Conservation (phyloP, 2,888 invertebrate genomes). For the Nymphalis urticae region DNA sequence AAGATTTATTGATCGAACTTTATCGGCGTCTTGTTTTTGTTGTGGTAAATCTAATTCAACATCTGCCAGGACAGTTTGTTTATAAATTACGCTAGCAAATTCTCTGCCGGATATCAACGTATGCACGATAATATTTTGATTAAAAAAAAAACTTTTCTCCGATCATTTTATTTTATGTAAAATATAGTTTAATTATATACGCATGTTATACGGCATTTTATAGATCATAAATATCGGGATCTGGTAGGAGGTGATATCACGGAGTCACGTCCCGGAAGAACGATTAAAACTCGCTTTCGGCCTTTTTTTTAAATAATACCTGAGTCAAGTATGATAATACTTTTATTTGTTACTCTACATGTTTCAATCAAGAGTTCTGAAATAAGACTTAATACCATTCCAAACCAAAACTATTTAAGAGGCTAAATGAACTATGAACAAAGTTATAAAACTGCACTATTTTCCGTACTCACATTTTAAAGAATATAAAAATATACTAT, state of each 20-base stretch:
- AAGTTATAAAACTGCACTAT: background rate
- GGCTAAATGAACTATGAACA: background rate
- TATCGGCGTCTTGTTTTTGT: constrained; percentile 45
- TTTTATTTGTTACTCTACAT: background rate
- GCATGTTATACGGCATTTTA: constrained; percentile 60
- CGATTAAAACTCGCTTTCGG: constrained; percentile 43
- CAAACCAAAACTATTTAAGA: too few species aligned
- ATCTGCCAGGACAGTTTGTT: constrained; percentile 66
- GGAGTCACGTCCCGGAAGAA: constrained; percentile 47
- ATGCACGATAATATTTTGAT: constrained; percentile 39
- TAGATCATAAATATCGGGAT: constrained; percentile 72
- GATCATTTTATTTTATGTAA: constrained; percentile 55
- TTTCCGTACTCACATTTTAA: constrained; percentile 6
- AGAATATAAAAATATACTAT: constrained; percentile 45
- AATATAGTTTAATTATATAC: constrained; percentile 54
- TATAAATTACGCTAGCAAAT: constrained; percentile 61
- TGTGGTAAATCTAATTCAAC: constrained; percentile 56
- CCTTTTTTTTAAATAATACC: constrained; percentile 59
- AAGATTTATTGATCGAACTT: constrained; percentile 39
- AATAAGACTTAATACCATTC: too few species aligned
- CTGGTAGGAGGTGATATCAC: constrained; percentile 58
- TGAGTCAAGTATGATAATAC: constrained; percentile 51
- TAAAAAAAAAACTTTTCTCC: constrained; percentile 43
- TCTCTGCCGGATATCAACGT: constrained; percentile 70
- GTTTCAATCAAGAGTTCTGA: too few species aligned